Evolutionary conservation across 2,888 invertebrate species (phyloP).

Genomic region (Acrobasis consociella): DNA sequence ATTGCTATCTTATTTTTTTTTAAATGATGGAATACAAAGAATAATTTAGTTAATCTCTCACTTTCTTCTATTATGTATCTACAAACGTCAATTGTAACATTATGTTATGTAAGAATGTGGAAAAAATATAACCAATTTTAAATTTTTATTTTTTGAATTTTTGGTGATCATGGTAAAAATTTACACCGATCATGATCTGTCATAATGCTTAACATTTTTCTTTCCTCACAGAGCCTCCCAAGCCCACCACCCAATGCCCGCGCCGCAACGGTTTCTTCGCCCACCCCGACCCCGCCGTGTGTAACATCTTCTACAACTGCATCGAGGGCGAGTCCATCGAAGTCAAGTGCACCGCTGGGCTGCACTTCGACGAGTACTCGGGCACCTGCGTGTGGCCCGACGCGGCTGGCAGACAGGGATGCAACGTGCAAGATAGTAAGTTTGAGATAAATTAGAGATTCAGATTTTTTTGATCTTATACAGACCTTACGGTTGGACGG

Average conservation of each 20-base stretch:
- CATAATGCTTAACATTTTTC: constrained; percentile 1
- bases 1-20: too few species aligned
- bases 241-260: constrained; percentile 88
- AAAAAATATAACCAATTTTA: too few species aligned
- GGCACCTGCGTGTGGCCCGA: constrained; percentile 97
- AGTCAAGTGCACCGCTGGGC: constrained; percentile 92
- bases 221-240: constrained; percentile 86
- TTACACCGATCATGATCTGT: neutral
- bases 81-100: too few species aligned
- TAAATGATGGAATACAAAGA: too few species aligned
- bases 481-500: too few species aligned
- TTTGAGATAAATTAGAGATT: constrained; percentile 29
- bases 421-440: constrained; percentile 82
- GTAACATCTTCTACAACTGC: constrained; percentile 94
- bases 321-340: constrained; percentile 92
- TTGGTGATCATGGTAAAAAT: too few species aligned
- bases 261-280: constrained; percentile 95
- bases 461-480: too few species aligned
- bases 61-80: too few species aligned
- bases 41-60: too few species aligned
- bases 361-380: constrained; percentile 94
- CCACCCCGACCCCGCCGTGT: constrained; percentile 91
- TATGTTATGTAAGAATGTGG: too few species aligned
- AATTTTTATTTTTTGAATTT: too few species aligned
- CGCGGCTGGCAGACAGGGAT: constrained; percentile 89